phyloP scores from a whole-genome alignment of 2,888 invertebrate species.

The Drosophila pseudotakahashii region DNA sequence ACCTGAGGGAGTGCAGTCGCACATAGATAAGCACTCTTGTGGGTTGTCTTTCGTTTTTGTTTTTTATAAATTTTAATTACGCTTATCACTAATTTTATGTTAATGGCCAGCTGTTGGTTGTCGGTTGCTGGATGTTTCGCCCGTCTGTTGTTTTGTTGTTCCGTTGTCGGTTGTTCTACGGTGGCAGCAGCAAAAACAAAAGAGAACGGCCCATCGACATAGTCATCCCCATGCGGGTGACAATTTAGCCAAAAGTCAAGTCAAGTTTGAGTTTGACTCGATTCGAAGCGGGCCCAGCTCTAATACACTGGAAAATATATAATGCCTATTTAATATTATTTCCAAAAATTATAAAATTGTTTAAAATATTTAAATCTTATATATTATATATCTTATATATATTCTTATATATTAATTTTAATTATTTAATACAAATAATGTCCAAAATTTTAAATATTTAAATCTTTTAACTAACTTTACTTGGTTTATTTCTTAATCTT shows the following conservation, averaged over 20 bases:
- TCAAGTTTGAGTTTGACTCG: conserved; percentile 22
- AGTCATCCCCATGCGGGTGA: conserved; percentile 61
- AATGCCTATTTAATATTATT: too few species aligned
- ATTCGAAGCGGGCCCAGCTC: conserved; percentile 12
- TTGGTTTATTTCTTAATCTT: too few species aligned
- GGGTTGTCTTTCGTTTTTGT: conserved; percentile 39
- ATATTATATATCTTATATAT: too few species aligned
- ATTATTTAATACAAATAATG: too few species aligned
- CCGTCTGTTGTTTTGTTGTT: too few species aligned
- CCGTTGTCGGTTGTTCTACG: conserved; percentile 13
- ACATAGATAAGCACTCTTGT: conserved; percentile 49
- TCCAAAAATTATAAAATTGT: too few species aligned
- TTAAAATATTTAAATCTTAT: too few species aligned
- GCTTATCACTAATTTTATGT: conserved; percentile 81
- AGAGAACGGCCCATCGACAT: conserved; percentile 13
- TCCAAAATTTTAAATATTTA: too few species aligned
- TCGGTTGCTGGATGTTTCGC: conserved; percentile 8
- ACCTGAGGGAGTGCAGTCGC: conserved; percentile 25
- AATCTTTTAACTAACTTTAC: too few species aligned
- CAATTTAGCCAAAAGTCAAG: conserved; percentile 47
- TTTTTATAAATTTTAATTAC: conserved; percentile 69
- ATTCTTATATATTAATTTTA: too few species aligned
- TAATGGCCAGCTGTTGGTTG: conserved; percentile 75
- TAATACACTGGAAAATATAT: conserved; percentile 14
- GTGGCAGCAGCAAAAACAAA: conserved; percentile 45